phyloP scores from a whole-genome alignment of 1,140 invertebrate genomes.

The Macrobrachium nipponense region DNA sequence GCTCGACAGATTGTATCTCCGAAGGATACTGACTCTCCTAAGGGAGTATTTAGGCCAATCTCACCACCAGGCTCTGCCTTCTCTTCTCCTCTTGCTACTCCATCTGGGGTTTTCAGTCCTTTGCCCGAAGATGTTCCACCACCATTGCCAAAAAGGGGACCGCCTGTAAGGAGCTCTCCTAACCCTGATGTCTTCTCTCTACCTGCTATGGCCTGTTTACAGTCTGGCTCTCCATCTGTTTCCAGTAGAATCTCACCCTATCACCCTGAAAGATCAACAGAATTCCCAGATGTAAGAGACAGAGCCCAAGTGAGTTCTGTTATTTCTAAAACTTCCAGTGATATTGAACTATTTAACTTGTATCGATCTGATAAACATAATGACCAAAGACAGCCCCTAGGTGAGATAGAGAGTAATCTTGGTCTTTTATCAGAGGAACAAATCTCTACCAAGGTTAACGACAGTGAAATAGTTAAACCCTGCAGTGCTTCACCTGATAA shows the following conservation, averaged over 20 bases:
- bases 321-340: slow-evolving; percentile 38
- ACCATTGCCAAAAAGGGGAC: slow-evolving; percentile 29
- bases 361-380: slow-evolving; percentile 7
- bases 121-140: slow-evolving; percentile 32
- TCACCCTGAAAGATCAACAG: slow-evolving; percentile 8
- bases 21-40: background rate
- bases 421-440: too few relatives aligned
- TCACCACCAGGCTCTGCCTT: background rate
- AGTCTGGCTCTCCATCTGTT: background rate
- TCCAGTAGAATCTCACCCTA: slow-evolving; percentile 5
- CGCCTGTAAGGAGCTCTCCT: background rate
- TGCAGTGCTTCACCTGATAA: too few relatives aligned
- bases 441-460: too few relatives aligned
- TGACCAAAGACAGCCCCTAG: too few relatives aligned
- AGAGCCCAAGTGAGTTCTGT: slow-evolving; percentile 32
- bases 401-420: too few relatives aligned
- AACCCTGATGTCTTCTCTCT: slow-evolving; percentile 5
- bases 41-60: background rate
- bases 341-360: slow-evolving; percentile 44
- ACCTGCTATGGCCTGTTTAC: background rate
- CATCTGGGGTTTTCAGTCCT: slow-evolving; percentile 9
- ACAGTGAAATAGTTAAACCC: too few relatives aligned
- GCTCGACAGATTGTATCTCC: too few relatives aligned
- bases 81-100: slow-evolving; percentile 19
- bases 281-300: slow-evolving; percentile 10